Percentiles rank a stretch among this genome's conserved stretches.
phyloP scores from a whole-genome alignment of 2,888 invertebrate species.

The Operophtera brumata region DNA sequence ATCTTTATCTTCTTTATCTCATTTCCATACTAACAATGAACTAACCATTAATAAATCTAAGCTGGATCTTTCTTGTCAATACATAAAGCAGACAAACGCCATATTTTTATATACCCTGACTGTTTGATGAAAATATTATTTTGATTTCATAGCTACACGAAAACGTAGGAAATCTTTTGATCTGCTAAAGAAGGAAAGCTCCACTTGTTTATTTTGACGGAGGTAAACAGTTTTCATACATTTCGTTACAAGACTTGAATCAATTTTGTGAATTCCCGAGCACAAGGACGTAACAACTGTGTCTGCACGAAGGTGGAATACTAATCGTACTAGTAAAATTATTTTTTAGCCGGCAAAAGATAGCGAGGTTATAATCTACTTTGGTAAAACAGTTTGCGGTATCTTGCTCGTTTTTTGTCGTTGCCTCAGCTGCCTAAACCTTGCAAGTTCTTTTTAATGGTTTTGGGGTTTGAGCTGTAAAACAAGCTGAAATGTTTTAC shows the following conservation, averaged over 20 bases:
- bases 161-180: slow-evolving; percentile 29
- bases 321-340: slow-evolving; percentile 32
- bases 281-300: slow-evolving; percentile 31
- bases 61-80: not conserved
- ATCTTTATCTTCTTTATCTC: no score
- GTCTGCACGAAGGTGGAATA: slow-evolving; percentile 31
- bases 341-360: slow-evolving; percentile 37
- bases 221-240: slow-evolving; percentile 36
- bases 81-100: not conserved
- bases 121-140: slow-evolving; percentile 11
- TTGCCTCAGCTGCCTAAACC: slow-evolving; percentile 41
- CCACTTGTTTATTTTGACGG: slow-evolving; percentile 34
- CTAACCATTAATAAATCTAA: not conserved
- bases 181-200: slow-evolving; percentile 24
- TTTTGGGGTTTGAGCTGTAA: slow-evolving; percentile 38
- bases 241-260: slow-evolving; percentile 30
- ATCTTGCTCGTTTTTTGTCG: slow-evolving; percentile 40
- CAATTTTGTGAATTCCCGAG: slow-evolving; percentile 31
- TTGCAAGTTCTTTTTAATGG: slow-evolving; percentile 44
- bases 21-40: no score
- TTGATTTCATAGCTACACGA: slow-evolving; percentile 23
- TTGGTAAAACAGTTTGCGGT: slow-evolving; percentile 36
- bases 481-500: slow-evolving; percentile 35
- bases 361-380: slow-evolving; percentile 38
- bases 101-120: not conserved